Evolutionary conservation across 1,140 invertebrate species (phyloP).

Genomic region (Araneus ventricosus): DNA sequence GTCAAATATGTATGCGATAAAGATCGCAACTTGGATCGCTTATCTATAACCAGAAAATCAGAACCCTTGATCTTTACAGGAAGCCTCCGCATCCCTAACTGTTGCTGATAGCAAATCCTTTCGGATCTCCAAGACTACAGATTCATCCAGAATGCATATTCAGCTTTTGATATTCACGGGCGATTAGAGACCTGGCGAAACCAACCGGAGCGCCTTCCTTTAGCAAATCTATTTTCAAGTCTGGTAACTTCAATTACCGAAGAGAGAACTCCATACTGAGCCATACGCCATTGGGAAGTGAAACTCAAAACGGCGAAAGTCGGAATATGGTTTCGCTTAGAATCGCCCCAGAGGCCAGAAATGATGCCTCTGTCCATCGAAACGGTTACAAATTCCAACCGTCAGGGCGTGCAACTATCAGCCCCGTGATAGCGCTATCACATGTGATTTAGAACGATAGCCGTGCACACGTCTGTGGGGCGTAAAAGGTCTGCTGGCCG

Average conservation of each 20-base stretch:
- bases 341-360: not conserved
- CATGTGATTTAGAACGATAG: slow-evolving; percentile 66
- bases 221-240: slow-evolving; percentile 21
- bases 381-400: slow-evolving; percentile 59
- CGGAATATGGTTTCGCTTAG: not conserved
- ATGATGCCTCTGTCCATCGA: slow-evolving; percentile 13
- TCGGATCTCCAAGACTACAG: not conserved
- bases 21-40: too few species aligned
- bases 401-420: slow-evolving; percentile 52
- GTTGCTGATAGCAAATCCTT: not conserved
- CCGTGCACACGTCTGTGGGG: slow-evolving; percentile 23
- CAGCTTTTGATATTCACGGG: slow-evolving; percentile 2
- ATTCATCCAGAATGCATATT: not conserved
- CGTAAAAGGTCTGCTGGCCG: slow-evolving; percentile 14
- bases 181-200: slow-evolving; percentile 5
- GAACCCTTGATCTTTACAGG: not conserved
- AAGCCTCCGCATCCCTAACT: not conserved
- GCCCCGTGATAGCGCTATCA: slow-evolving; percentile 60
- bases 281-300: not conserved
- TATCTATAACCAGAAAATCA: not conserved
- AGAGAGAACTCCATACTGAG: not conserved
- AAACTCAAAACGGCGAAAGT: not conserved
- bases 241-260: slow-evolving; percentile 37
- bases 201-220: not conserved
- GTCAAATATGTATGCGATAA: too few species aligned